Base-by-base conservation (phyloP, 2,797 vertebrate species). In the Onychomys leucogaster region DNA sequence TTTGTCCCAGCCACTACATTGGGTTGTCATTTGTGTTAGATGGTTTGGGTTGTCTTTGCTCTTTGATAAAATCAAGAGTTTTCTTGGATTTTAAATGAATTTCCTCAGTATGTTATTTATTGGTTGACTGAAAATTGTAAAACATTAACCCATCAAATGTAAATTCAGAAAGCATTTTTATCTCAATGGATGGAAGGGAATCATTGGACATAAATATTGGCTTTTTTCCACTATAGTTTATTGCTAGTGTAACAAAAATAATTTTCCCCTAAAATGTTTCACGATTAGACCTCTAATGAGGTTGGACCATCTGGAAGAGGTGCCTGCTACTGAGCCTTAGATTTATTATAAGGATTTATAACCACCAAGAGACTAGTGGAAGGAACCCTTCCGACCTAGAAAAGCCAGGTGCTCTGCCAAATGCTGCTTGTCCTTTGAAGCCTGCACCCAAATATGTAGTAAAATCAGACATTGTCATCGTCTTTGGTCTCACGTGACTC, bases 391-490 rank as follows among this genome's bases (percentile, higher is more conserved):
- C 55, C 43, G 73, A 27, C 76, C 37, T 19, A 71, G 82, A 91
- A 95, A 93, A 94, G 83, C 75, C 87, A 73, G 21, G 37, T 27
- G 69, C 46, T 95, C 93, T 94, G 83, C 91, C 71, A 37, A 67
- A 88, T 17, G 67, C 80, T 75, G 1, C 92, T 96, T 94, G 67
- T 71, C 83, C 91, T 96, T 85, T 90, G 37, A 96, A 91, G 83
- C 25, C 76, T 69, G 77, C 27, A 88, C 49, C 81, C 76, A 13
- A 2, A 10, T 76, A 49, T 27, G 34, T 84, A 49, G 59, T 95
- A 49, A 95, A 95, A n/a, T 46, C 43, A 93, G 83, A 69, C n/a
- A 21, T 83, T 49, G 89, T 55, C 81, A 82, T 92, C n/a, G 41
- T 83, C 75, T 95, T 83, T 67, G 57, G 49, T 94, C 71, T 94